A percentile compares a stretch with the other conserved stretches of the same genome.
phyloP scores from a whole-genome alignment of 2,113 vertebrate species.

The Dromiciops gliroides region DNA sequence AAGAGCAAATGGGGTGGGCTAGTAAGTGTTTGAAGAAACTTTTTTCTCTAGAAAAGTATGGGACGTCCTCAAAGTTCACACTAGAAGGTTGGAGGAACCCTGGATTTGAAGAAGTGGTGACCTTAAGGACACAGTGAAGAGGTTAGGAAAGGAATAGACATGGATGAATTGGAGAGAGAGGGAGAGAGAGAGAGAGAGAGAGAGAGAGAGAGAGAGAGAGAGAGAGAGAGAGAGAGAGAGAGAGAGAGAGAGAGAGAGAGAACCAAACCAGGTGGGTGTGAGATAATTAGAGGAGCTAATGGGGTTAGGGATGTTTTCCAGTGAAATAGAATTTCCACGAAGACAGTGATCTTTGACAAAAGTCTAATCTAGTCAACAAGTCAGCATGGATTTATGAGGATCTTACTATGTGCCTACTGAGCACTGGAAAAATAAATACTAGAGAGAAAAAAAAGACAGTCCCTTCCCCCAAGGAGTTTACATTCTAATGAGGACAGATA shows the following conservation, averaged over 20 bases:
- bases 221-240: too few relatives aligned
- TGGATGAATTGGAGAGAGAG: background rate
- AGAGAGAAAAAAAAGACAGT: background rate
- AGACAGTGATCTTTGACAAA: constrained; percentile 25
- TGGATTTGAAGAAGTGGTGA: background rate
- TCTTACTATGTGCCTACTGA: background rate
- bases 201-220: too few relatives aligned
- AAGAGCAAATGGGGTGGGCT: background rate
- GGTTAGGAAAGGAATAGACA: background rate
- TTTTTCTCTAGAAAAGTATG: background rate
- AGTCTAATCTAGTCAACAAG: background rate
- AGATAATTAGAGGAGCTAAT: background rate
- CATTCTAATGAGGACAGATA: background rate
- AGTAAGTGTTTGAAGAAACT: background rate
- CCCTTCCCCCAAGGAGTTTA: background rate
- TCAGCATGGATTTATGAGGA: background rate
- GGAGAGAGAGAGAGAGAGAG: too few relatives aligned
- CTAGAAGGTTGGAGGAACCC: background rate
- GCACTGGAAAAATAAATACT: background rate
- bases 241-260: background rate
- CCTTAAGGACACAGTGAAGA: background rate
- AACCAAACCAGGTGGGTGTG: background rate
- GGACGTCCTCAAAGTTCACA: background rate
- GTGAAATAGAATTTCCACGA: background rate
- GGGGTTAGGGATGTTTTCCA: background rate